Conservation (phyloP, 1,140 invertebrate species). For the Aphelinus atriplicis region DNA sequence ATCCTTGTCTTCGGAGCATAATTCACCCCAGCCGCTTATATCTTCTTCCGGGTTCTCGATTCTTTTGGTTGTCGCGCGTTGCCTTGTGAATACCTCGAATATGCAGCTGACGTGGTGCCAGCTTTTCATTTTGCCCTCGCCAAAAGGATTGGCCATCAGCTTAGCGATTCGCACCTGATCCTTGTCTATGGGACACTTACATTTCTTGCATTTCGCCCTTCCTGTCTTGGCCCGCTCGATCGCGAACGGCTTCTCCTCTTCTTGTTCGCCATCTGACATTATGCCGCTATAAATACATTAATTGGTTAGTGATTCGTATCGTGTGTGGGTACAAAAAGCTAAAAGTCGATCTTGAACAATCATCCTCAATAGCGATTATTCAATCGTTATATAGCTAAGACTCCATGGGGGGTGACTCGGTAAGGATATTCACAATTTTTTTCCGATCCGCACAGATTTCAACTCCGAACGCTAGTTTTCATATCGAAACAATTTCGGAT, state of each 20-base stretch:
- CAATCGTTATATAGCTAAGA: too few relatives aligned
- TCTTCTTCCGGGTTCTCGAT: conserved; percentile 81
- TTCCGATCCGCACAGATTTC: too few relatives aligned
- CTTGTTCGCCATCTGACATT: conserved; percentile 40
- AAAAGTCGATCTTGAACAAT: too few relatives aligned
- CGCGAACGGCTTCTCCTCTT: conserved; percentile 70
- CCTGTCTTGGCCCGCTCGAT: conserved; percentile 83
- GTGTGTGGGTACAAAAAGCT: too few relatives aligned
- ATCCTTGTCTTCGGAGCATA: conserved; percentile 76
- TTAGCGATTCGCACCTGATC: conserved; percentile 79
- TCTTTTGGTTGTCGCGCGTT: conserved; percentile 82
- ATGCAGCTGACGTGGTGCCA: conserved; percentile 86
- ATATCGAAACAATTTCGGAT: too few relatives aligned
- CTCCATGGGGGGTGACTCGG: too few relatives aligned
- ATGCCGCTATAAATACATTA: too few relatives aligned
- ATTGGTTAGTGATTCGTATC: too few relatives aligned
- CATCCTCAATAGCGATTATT: too few relatives aligned
- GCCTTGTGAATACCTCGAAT: conserved; percentile 81
- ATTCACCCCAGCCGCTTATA: conserved; percentile 78
- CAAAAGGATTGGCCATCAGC: conserved; percentile 81
- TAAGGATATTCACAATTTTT: too few relatives aligned
- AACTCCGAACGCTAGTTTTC: too few relatives aligned
- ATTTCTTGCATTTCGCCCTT: conserved; percentile 86
- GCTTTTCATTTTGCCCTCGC: conserved; percentile 85
- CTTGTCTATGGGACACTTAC: conserved; percentile 82